Conservation (phyloP, 1,140 invertebrate genomes). For the Microplitis demolitor region DNA sequence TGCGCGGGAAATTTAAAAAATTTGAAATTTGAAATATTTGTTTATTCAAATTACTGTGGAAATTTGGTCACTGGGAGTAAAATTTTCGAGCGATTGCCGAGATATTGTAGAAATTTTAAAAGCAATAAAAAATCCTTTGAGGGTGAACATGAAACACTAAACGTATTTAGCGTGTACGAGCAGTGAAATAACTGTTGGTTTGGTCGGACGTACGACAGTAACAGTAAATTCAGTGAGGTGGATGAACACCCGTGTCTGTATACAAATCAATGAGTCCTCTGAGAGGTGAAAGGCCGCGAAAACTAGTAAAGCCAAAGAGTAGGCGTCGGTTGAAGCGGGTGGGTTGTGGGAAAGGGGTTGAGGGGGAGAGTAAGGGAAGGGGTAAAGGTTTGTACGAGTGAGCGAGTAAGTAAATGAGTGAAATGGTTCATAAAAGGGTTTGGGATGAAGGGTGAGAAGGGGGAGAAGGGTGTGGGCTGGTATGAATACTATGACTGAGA, state of each 20-base stretch:
- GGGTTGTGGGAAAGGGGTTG: not conserved
- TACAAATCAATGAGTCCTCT: slow-evolving; percentile 32
- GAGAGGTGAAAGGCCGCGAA: slow-evolving; percentile 5
- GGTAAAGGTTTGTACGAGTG: not conserved
- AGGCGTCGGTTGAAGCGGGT: not conserved
- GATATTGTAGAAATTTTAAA: too few species aligned
- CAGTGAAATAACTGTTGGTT: slow-evolving; percentile 5
- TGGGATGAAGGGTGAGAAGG: not conserved
- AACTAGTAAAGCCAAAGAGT: not conserved
- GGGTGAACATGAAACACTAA: not conserved
- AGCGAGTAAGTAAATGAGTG: too few species aligned
- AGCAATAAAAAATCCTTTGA: not conserved
- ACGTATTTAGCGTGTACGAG: not conserved
- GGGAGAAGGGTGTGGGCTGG: not conserved
- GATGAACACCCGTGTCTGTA: slow-evolving; percentile 36
- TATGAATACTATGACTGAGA: not conserved
- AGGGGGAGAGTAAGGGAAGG: not conserved
- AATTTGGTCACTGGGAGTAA: too few species aligned
- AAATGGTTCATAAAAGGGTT: not conserved
- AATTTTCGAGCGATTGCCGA: too few species aligned
- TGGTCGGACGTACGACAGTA: slow-evolving; percentile 25
- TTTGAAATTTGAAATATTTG: too few species aligned
- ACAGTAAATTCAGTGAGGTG: slow-evolving; percentile 35
- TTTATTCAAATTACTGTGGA: too few species aligned
- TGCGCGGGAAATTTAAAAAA: too few species aligned